phyloP scores from a whole-genome alignment of 2,888 invertebrate genomes.

The Tiliacea citrago region DNA sequence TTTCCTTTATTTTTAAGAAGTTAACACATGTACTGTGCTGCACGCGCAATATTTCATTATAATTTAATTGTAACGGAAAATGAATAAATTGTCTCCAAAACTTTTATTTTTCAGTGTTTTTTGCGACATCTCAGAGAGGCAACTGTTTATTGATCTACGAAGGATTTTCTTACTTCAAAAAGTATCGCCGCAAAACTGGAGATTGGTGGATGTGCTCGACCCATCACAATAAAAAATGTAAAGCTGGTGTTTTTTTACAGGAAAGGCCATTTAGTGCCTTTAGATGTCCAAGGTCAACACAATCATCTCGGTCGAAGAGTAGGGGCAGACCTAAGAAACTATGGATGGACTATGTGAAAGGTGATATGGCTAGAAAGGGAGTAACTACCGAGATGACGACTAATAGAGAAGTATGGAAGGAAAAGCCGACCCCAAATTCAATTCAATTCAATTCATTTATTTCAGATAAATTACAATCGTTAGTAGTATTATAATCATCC shows the following conservation, averaged over 20 bases:
- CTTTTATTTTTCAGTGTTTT: slow-evolving; percentile 3
- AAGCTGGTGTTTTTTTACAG: slow-evolving; percentile 12
- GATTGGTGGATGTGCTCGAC: slow-evolving; percentile 31
- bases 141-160: slow-evolving; percentile 9
- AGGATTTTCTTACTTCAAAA: slow-evolving; percentile 19
- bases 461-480: no score
- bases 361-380: no score
- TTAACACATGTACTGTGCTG: no score
- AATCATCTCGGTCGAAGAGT: not conserved
- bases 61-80: not conserved
- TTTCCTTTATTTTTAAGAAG: no score
- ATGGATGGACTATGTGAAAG: no score
- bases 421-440: no score
- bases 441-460: no score
- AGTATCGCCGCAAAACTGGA: slow-evolving; percentile 1
- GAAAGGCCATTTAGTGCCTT: not conserved
- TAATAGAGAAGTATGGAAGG: no score
- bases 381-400: no score
- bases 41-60: not conserved
- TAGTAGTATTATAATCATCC: no score
- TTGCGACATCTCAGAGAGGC: not conserved
- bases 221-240: slow-evolving; percentile 19
- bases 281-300: not conserved
- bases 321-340: no score
- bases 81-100: not conserved